Conservation (phyloP, 2,113 vertebrate genomes). For the Hippocampus mohnikei region DNA sequence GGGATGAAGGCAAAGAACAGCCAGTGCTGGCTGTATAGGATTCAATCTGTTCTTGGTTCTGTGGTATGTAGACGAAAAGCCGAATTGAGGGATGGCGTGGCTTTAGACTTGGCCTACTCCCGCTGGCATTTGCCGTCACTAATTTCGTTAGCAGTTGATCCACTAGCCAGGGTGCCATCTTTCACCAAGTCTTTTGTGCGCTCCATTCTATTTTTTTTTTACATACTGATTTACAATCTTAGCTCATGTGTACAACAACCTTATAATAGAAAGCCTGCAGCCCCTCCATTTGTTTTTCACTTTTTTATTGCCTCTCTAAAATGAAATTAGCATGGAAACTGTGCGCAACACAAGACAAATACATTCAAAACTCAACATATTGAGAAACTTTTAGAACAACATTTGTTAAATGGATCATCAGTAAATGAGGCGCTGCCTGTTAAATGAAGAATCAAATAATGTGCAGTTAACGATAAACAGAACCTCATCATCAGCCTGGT, state of each 20-base stretch:
- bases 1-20: slow-evolving; percentile 39
- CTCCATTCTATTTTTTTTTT: slow-evolving; percentile 16
- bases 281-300: slow-evolving; percentile 27
- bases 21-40: slow-evolving; percentile 63
- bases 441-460: slow-evolving; percentile 75
- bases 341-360: slow-evolving; percentile 15
- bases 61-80: slow-evolving; percentile 41
- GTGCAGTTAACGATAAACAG: slow-evolving; percentile 74
- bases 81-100: slow-evolving; percentile 39
- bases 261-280: slow-evolving; percentile 27
- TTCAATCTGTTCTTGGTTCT: slow-evolving; percentile 62
- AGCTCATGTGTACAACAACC: slow-evolving; percentile 16
- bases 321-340: slow-evolving; percentile 6
- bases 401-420: slow-evolving; percentile 72
- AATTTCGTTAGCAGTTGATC: slow-evolving; percentile 62
- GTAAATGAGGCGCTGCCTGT: slow-evolving; percentile 74
- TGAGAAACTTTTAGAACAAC: slow-evolving; percentile 58
- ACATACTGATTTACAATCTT: slow-evolving; percentile 24
- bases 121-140: slow-evolving; percentile 43
- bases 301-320: slow-evolving; percentile 12
- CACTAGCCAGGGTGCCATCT: slow-evolving; percentile 52
- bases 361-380: slow-evolving; percentile 35
- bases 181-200: slow-evolving; percentile 53
- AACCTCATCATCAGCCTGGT: slow-evolving; percentile 69
- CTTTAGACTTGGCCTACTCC: slow-evolving; percentile 47